phyloP scores from a whole-genome alignment of 2,888 invertebrate species.

The Baronia brevicornis region DNA sequence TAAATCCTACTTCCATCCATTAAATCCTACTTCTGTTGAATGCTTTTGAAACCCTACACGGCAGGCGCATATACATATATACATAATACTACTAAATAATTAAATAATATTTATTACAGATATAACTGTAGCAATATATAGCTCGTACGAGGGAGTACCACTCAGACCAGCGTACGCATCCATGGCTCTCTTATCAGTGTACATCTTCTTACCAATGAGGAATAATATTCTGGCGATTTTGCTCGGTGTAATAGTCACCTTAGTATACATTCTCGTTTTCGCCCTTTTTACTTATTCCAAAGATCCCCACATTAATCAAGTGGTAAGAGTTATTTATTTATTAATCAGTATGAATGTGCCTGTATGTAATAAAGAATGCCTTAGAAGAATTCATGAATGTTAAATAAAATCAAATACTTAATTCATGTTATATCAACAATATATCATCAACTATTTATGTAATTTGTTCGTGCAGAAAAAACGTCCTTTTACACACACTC shows the following conservation, averaged over 20 bases:
- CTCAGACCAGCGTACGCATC: conserved; percentile 82
- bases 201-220: conserved; percentile 88
- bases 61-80: background rate
- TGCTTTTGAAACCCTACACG: no score
- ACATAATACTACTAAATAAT: no score
- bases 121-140: conserved; percentile 79
- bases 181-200: conserved; percentile 84
- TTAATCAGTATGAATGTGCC: no score
- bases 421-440: no score
- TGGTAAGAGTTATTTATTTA: conserved; percentile 40
- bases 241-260: conserved; percentile 80
- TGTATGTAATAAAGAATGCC: no score
- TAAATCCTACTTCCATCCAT: no score
- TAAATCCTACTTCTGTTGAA: no score
- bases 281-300: conserved; percentile 52
- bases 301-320: conserved; percentile 40
- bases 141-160: conserved; percentile 66
- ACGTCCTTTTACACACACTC: no score
- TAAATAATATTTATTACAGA: conserved; percentile 59
- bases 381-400: no score
- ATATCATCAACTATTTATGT: no score
- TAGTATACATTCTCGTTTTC: conserved; percentile 75
- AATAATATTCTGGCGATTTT: conserved; percentile 82
- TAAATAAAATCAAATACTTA: no score
- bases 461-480: no score